Base-by-base conservation (phyloP, 2,888 invertebrate species). In the Ethmia dodecea region DNA sequence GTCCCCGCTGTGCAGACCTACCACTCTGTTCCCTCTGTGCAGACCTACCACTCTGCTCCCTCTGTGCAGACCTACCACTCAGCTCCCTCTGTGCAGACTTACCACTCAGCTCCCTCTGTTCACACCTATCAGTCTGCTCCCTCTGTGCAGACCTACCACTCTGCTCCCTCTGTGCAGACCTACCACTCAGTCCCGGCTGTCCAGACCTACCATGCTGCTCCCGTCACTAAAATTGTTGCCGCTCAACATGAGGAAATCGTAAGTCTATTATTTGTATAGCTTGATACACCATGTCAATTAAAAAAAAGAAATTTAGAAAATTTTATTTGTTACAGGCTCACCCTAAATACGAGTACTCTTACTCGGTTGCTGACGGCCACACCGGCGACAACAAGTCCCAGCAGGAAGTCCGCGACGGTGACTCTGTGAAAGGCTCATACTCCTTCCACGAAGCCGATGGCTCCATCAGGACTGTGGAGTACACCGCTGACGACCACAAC, bases 331-430 rank as follows among this genome's bases (percentile, higher is more conserved):
- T 38, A 9, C 38, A 68, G 61, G 53, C 68, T 3, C 45, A 65
- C 54, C 70, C 70, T 35, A 64, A 61, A 44, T 71, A 69, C 53
- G 66, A 75, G 47, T 83, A 69, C 69, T 68, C 72, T 38, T 87
- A 88, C 66, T 80, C 81, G 28, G 86, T 88, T 1, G 67, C 77
- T 43, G 87, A 87, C 55, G 65, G 70, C n/a, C 78, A 81, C 59
- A 81, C 86, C 55, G 86, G 86, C 25, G 88, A 88, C 67, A 65
- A 78, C 61, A 86, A 87, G 65, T 66, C 70, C 45, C 86, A 86
- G 58, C 80, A 84, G 47, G 88, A 88, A 53, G 48, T 54, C 42
- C 69, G 75, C 37, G 84, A 86, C 45, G 87, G 87, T 28, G 87
- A 86, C 47, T 74, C 71, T 4, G 86, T 87, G 42, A 78, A 81